phyloP scores from a whole-genome alignment of 2,888 invertebrate species.

The Cheilosia scutellata region DNA sequence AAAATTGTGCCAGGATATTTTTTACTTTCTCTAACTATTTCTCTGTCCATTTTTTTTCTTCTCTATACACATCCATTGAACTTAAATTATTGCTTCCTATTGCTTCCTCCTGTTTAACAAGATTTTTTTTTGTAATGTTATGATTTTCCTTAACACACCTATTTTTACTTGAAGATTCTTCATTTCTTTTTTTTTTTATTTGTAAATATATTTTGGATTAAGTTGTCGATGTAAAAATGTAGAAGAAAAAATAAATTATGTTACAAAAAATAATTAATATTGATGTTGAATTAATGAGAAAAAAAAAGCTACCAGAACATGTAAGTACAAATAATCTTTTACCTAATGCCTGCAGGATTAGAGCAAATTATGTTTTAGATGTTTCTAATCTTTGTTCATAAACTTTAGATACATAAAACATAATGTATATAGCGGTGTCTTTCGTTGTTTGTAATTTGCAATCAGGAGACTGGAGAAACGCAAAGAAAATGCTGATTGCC shows the following conservation, averaged over 20 bases:
- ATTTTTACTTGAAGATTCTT: constrained; percentile 22
- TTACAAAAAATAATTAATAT: constrained; percentile 28
- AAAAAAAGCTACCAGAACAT: neutral
- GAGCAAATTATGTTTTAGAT: too few relatives aligned
- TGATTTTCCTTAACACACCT: constrained; percentile 16
- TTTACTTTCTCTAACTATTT: constrained; percentile 21
- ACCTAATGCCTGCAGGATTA: too few relatives aligned
- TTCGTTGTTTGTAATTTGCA: too few relatives aligned
- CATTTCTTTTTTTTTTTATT: constrained; percentile 56
- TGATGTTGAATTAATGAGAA: neutral
- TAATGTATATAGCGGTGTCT: too few relatives aligned
- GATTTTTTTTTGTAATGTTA: constrained; percentile 13
- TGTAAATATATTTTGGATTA: constrained; percentile 65
- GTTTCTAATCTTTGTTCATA: too few relatives aligned
- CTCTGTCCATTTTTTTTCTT: too few relatives aligned
- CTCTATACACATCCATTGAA: constrained; percentile 6
- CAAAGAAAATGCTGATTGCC: too few relatives aligned
- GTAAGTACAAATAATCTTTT: too few relatives aligned
- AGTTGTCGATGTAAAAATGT: constrained; percentile 71
- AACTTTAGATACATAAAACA: too few relatives aligned
- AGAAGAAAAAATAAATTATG: constrained; percentile 65
- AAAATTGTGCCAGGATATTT: constrained; percentile 66
- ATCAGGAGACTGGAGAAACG: too few relatives aligned
- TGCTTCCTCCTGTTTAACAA: constrained; percentile 15
- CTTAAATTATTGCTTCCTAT: constrained; percentile 51